Base-by-base conservation (phyloP, 2,888 invertebrate species). In the Hyalella azteca region DNA sequence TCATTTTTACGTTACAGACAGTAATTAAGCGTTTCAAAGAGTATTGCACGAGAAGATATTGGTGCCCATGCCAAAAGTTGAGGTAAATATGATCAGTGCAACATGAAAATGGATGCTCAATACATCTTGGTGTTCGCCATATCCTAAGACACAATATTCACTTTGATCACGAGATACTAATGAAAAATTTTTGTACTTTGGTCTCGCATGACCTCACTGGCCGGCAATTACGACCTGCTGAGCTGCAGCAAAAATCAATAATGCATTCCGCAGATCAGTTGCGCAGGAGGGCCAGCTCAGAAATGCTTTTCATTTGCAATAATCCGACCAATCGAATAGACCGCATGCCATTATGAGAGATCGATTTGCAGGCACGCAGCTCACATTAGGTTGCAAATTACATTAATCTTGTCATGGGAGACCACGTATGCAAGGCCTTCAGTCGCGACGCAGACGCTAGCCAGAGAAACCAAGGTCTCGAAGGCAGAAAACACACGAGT, bases 251-350 rank as follows among this genome's bases (percentile, higher is more conserved):
- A 66, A 66, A 66, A 66, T 66, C 66, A 66, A 66, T 66, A 36
- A 32, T 15, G 66, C 66, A 66, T 66, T 66, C 36, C 36, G 19
- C 32, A 36, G 66, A 66, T 32, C 32, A 36, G 66, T 36, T 36
- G 66, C 36, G 39, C 13, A 36, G 36, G n/a, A 19, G 66, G 54
- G 54, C 26, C 22, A 54, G 54, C 54, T 54, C 66, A 36, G 15
- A 66, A 66, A 66, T 66, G 66, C 66, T 66, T 36, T 66, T 66
- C 66, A 66, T 66, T 66, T 36, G n/a, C 36, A 13, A 66, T 66
- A 66, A 66, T 36, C 66, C 66, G 19, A 36, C 15, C 36, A 66
- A 36, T 66, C 66, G 19, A 66, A 66, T 66, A 36, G 66, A 32
- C 36, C 36, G 66, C 66, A 19, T 29, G 66, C 66, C 66, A 36